These are phyloP conservation scores for Hartigia nigra DNA, from an alignment of 2,888 invertebrate genomes.

Conservation along the genomic window DNA sequence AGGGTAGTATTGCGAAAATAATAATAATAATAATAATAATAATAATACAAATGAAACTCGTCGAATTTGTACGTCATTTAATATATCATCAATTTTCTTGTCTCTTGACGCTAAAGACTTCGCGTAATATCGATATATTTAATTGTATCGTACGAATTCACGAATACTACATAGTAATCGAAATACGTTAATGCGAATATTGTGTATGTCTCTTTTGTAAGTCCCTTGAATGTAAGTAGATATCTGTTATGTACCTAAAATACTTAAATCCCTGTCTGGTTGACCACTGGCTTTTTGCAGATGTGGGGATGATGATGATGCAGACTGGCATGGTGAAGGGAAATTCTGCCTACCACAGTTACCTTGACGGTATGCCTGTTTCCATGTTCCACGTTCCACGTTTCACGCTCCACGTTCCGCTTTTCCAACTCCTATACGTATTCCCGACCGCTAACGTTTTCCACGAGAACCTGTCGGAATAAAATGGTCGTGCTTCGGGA, in stretches of 20 bases:
- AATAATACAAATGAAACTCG: not conserved
- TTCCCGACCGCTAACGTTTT: conserved; percentile 20
- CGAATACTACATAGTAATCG: not conserved
- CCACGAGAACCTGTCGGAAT: conserved; percentile 32
- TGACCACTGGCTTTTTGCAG: conserved; percentile 80
- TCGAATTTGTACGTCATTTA: not conserved
- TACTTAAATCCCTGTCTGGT: conserved; percentile 21
- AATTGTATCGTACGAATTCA: not conserved
- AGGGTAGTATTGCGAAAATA: not conserved
- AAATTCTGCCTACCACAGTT: conserved; percentile 79
- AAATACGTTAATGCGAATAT: not conserved
- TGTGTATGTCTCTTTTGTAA: not conserved
- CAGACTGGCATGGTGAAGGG: conserved; percentile 96
- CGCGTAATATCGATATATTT: not conserved
- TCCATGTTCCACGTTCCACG: conserved; percentile 60
- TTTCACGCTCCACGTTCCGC: conserved; percentile 40
- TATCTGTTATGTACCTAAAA: not conserved
- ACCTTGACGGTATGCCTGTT: conserved; percentile 83
- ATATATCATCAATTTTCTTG: not conserved
- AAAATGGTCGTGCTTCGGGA: not conserved
- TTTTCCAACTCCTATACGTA: conserved; percentile 28
- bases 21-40: not conserved
- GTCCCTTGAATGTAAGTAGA: not conserved
- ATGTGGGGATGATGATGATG: conserved; percentile 98
- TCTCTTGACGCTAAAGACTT: not conserved